Evolutionary conservation across 2,888 invertebrate species (phyloP).

Genomic region (Volucella inanis): DNA sequence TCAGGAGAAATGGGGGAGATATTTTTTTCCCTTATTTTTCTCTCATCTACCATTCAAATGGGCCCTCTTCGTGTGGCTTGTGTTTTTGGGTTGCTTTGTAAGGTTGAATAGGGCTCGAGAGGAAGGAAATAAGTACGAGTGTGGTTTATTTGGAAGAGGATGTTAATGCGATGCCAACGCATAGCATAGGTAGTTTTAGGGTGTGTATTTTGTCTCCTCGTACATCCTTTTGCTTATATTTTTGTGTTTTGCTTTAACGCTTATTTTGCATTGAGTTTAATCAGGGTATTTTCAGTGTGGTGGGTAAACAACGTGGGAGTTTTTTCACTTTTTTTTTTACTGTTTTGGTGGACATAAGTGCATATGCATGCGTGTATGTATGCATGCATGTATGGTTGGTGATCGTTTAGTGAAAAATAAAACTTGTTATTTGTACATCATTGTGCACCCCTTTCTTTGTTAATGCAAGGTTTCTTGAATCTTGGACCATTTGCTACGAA

Average conservation of each 20-base stretch:
- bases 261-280: slow-evolving; percentile 48
- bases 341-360: not conserved
- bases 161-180: slow-evolving; percentile 37
- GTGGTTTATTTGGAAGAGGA: slow-evolving; percentile 28
- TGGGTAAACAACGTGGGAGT: slow-evolving; percentile 16
- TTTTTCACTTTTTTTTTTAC: slow-evolving; percentile 2
- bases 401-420: slow-evolving; percentile 21
- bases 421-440: slow-evolving; percentile 48
- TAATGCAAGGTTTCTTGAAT: slow-evolving; percentile 31
- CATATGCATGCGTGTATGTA: not conserved
- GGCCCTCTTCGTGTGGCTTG: slow-evolving; percentile 35
- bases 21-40: slow-evolving; percentile 21
- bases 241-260: slow-evolving; percentile 37
- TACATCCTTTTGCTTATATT: slow-evolving; percentile 51
- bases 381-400: slow-evolving; percentile 1
- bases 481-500: slow-evolving; percentile 3
- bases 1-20: slow-evolving; percentile 61
- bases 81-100: slow-evolving; percentile 23
- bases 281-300: slow-evolving; percentile 13
- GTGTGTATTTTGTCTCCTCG: slow-evolving; percentile 34
- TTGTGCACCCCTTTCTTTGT: slow-evolving; percentile 62
- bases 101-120: not conserved
- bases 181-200: slow-evolving; percentile 44
- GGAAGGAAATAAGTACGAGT: not conserved
- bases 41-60: slow-evolving; percentile 22